Base-by-base conservation (phyloP, 2,888 invertebrate species). In the Ochlodes sylvanus region DNA sequence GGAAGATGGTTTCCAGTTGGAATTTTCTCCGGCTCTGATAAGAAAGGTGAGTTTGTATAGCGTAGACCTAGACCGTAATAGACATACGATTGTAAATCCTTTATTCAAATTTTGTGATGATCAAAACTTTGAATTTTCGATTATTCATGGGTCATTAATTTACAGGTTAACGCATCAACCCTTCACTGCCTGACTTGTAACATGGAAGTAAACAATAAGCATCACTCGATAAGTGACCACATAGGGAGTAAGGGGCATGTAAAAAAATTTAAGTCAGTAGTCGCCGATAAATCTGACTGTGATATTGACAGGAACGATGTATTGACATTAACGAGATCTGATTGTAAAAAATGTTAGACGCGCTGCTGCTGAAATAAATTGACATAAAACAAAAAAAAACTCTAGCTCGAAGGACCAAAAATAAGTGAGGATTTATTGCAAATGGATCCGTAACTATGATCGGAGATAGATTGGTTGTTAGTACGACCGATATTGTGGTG, bases 181-280 rank as follows among this genome's bases (percentile, higher is more conserved):
- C 52, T 78, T 0, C 74, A 82, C 63, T 82, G 81, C 64, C 60
- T 79, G 0, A 72, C 75, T 0, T 82, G 81, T 62, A 78, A 80
- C 55, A 58, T 65, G 0, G 76, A 76, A 17, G 50, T 80, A 0
- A 67, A 74, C 0, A 74, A 72, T 42, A 71, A 70, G 5, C 58
- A 61, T n/a, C 81, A 81, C 15, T 17, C 50, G 2, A 50, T 50
- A 1, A 50, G 1, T 2, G 50, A 50, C 17, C 50, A 50, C 12
- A 19, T 80, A 0, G 68, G 61, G 0, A 76, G 78, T 0, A 80
- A 75, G 71, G 75, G 70, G 71, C 84, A 81, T 42, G 17, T 42
- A 5, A 71, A 62, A 19, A 71, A 68, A 9, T 72, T 70, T 17
- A 69, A 75, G 0, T 5, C 5, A 0, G 70, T 72, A 10, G 17